Evolutionary conservation across 2,888 invertebrate species (phyloP).

Genomic region (Laspeyria flexula): DNA sequence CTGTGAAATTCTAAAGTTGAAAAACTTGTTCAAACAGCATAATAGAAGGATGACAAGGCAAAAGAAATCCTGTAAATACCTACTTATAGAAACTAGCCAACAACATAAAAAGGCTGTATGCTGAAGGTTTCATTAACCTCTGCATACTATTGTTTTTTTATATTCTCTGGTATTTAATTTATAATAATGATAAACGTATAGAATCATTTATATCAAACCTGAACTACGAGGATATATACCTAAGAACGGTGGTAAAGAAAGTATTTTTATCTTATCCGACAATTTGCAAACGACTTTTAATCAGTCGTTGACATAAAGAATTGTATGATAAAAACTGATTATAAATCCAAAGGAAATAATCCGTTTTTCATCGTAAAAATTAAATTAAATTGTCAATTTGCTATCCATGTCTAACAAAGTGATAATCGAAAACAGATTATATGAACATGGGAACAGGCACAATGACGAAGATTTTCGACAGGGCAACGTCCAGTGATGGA

Average conservation of each 20-base stretch:
- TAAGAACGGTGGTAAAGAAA: conserved; percentile 14
- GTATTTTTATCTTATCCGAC: neutral
- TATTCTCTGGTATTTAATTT: conserved; percentile 48
- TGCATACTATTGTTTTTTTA: conserved; percentile 46
- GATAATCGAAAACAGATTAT: neutral
- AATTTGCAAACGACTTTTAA: neutral
- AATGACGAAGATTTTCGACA: conserved; percentile 22
- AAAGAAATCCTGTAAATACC: conserved; percentile 11
- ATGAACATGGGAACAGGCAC: conserved; percentile 9
- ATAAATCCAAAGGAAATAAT: neutral
- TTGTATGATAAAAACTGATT: conserved; percentile 1
- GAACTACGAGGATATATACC: conserved; percentile 22
- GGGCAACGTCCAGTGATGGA: conserved; percentile 43
- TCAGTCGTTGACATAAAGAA: neutral
- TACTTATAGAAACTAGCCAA: conserved; percentile 21
- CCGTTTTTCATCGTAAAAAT: too few species aligned
- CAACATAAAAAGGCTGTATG: conserved; percentile 47
- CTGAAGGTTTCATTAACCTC: conserved; percentile 62
- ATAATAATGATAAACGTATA: conserved; percentile 34
- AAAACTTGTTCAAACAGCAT: conserved; percentile 38
- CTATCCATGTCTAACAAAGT: neutral
- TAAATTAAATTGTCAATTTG: neutral
- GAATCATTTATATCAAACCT: conserved; percentile 21
- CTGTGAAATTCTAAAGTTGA: neutral
- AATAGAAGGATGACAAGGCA: conserved; percentile 11